Percentiles rank a stretch among this genome's conserved stretches.
phyloP scores from a whole-genome alignment of 2,888 invertebrate genomes.

The Psylliodes chrysocephalus region DNA sequence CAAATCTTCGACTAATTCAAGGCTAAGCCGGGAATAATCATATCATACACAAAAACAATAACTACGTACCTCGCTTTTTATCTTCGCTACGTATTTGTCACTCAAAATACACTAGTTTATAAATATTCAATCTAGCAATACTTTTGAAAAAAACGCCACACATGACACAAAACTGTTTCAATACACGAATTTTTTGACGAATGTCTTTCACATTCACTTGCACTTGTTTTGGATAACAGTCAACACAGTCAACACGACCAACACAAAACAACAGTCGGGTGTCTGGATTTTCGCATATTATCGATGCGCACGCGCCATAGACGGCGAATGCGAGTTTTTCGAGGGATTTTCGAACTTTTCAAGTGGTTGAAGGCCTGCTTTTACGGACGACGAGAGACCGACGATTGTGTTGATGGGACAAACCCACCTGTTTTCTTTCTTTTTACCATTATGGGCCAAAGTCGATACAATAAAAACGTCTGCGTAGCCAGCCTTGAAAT shows the following conservation, averaged over 20 bases:
- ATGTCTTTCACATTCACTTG: constrained; percentile 52
- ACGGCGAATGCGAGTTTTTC: background rate
- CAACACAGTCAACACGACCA: too few relatives aligned
- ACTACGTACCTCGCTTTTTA: constrained; percentile 47
- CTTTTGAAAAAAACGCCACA: constrained; percentile 38
- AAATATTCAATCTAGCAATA: constrained; percentile 32
- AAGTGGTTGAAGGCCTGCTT: constrained; percentile 1
- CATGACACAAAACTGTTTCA: constrained; percentile 50
- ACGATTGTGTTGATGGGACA: constrained; percentile 3
- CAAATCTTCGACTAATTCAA: constrained; percentile 52
- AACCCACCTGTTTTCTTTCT: constrained; percentile 15
- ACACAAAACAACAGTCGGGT: constrained; percentile 52
- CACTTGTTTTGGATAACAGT: constrained; percentile 54
- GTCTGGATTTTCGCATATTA: constrained; percentile 54
- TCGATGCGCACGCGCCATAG: constrained; percentile 50
- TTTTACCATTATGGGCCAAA: background rate
- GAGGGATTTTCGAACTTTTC: constrained; percentile 12
- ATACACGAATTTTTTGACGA: constrained; percentile 41
- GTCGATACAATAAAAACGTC: background rate
- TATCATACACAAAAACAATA: constrained; percentile 39
- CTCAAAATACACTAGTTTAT: constrained; percentile 38
- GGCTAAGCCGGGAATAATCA: constrained; percentile 53
- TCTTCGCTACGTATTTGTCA: constrained; percentile 45
- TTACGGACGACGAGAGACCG: background rate
- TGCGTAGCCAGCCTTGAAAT: constrained; percentile 19